These are phyloP conservation scores for Aphaenogaster rudis DNA, from an alignment of 1,140 invertebrate genomes.

Conservation along the genomic window DNA sequence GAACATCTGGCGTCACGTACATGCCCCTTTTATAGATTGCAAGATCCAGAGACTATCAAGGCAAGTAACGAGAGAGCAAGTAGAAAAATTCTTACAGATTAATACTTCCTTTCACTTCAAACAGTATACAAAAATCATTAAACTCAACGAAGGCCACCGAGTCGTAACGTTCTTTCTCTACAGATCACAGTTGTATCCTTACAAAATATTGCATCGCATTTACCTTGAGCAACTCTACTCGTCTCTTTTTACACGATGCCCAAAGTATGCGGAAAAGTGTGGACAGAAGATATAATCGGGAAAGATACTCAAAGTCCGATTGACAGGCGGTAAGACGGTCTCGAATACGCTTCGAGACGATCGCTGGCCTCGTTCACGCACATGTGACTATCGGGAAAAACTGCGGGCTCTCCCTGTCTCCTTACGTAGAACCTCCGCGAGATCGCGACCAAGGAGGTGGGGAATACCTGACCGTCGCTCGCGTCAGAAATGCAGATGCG, in stretches of 20 bases:
- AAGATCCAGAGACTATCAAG: background rate
- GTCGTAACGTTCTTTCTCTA: background rate
- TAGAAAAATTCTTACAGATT: background rate
- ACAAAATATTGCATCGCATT: background rate
- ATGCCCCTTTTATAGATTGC: background rate
- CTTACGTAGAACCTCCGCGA: background rate
- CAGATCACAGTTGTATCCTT: background rate
- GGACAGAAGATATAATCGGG: background rate
- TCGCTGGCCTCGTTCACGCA: slow-evolving; percentile 14
- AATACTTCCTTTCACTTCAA: background rate
- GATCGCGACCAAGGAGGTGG: background rate
- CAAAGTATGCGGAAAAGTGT: background rate
- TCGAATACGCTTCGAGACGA: background rate
- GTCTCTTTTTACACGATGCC: background rate
- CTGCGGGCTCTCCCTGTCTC: background rate
- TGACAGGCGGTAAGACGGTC: background rate
- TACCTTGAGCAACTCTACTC: background rate
- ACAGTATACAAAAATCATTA: background rate
- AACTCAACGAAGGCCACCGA: background rate
- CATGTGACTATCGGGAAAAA: slow-evolving; percentile 27
- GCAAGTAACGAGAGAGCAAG: background rate
- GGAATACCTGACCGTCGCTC: background rate
- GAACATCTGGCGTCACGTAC: background rate
- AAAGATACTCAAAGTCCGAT: background rate
- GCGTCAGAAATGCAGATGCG: slow-evolving; percentile 27